phyloP scores from a whole-genome alignment of 1,140 invertebrate genomes.

The Magallana angulata region DNA sequence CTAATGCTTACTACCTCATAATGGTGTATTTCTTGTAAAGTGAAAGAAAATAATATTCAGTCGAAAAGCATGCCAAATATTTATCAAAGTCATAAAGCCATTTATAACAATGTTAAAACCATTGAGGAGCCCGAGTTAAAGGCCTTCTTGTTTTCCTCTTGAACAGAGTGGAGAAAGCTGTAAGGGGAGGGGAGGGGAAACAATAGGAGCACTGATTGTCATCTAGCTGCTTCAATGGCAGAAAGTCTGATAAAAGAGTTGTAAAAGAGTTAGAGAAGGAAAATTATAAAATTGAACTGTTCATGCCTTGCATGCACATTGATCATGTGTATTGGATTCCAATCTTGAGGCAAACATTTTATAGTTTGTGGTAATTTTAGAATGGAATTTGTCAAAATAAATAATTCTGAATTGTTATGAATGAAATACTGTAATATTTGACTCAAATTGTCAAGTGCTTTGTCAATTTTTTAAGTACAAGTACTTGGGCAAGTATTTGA shows the following conservation, averaged over 20 bases:
- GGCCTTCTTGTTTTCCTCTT: slow-evolving; percentile 2
- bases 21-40: not conserved
- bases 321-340: not conserved
- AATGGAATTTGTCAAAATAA: not conserved
- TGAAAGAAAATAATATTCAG: not conserved
- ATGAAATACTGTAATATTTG: not conserved
- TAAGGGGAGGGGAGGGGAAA: not conserved
- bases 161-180: not conserved
- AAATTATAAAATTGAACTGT: not conserved
- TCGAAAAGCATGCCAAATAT: not conserved
- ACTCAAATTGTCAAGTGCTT: too few relatives aligned
- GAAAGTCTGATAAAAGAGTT: not conserved
- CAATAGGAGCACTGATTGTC: not conserved
- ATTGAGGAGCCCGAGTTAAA: not conserved
- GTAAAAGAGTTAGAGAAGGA: not conserved
- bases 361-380: not conserved
- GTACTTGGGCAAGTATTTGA: too few relatives aligned
- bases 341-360: not conserved
- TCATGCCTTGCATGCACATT: not conserved
- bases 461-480: too few relatives aligned
- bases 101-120: not conserved
- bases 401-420: not conserved
- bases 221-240: not conserved
- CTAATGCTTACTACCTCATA: not conserved
- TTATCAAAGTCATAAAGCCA: slow-evolving; percentile 10